A percentile compares a stretch with the other conserved stretches of the same genome.
phyloP scores from a whole-genome alignment of 2,797 vertebrate genomes.

The Pempheris klunzingeri region DNA sequence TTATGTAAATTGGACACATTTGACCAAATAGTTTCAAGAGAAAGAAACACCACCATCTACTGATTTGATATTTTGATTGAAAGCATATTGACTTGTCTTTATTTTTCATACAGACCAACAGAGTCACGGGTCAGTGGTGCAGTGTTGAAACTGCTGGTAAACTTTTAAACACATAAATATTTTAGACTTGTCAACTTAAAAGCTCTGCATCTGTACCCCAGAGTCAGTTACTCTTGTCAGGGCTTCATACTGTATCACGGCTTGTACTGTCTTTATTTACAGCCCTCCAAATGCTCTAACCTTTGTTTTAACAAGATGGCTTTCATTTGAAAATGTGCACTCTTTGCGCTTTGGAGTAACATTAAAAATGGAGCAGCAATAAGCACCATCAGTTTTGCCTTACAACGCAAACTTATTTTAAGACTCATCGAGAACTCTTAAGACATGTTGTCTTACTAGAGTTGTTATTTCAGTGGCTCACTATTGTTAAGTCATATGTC shows the following conservation, averaged over 20 bases:
- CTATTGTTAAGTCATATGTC: conserved; percentile 10
- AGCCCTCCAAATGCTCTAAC: background rate
- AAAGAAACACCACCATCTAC: background rate
- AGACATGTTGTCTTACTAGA: too few species aligned
- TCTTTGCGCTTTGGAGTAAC: too few species aligned
- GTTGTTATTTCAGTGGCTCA: background rate
- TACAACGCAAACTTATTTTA: background rate
- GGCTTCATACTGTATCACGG: background rate
- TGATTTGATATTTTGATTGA: background rate
- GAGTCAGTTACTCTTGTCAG: conserved; percentile 10
- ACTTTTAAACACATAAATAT: conserved; percentile 22
- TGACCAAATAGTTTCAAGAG: conserved; percentile 15
- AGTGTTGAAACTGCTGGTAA: conserved; percentile 16
- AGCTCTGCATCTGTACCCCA: background rate
- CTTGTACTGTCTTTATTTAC: background rate
- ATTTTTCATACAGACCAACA: conserved; percentile 1
- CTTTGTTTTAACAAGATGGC: background rate
- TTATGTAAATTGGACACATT: background rate
- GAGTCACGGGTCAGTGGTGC: conserved; percentile 13
- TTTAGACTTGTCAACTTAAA: conserved; percentile 25
- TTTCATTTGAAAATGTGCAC: background rate
- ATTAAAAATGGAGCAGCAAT: too few species aligned
- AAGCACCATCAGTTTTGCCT: background rate
- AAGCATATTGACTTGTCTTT: background rate
- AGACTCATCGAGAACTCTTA: too few species aligned